Evolutionary conservation across 2,888 invertebrate species (phyloP).

Genomic region (Erebia aethiops): DNA sequence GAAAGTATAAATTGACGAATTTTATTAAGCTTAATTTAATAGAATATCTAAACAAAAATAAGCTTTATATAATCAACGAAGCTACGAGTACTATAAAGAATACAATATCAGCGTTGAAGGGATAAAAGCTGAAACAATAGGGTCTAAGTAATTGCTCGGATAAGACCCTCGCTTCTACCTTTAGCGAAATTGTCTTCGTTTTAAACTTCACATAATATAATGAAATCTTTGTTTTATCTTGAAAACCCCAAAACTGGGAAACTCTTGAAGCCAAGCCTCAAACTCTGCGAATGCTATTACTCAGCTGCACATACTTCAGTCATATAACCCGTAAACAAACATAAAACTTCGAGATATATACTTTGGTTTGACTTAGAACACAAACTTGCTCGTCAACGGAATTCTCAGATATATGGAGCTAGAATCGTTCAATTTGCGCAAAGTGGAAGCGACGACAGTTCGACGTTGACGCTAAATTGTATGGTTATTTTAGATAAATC

Average conservation of each 20-base stretch:
- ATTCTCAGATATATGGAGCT: constrained; percentile 75
- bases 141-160: neutral
- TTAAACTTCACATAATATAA: constrained; percentile 16
- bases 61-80: neutral
- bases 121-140: constrained; percentile 13
- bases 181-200: constrained; percentile 9
- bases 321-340: constrained; percentile 71
- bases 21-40: neutral
- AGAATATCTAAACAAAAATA: neutral
- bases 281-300: constrained; percentile 47
- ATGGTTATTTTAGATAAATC: constrained; percentile 81
- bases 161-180: constrained; percentile 3
- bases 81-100: neutral
- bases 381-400: constrained; percentile 75
- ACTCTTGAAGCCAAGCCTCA: constrained; percentile 16
- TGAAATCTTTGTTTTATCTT: constrained; percentile 15
- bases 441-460: constrained; percentile 76
- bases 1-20: neutral
- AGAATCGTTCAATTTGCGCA: constrained; percentile 78
- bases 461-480: constrained; percentile 75
- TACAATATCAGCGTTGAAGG: constrained; percentile 16
- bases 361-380: constrained; percentile 66
- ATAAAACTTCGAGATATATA: constrained; percentile 63
- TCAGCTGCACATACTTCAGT: constrained; percentile 62
- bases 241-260: constrained; percentile 15